Percentiles rank a stretch among this genome's conserved stretches.
Conservation (phyloP, 64 coral and sea anemone genomes). For the Actinia equina region DNA sequence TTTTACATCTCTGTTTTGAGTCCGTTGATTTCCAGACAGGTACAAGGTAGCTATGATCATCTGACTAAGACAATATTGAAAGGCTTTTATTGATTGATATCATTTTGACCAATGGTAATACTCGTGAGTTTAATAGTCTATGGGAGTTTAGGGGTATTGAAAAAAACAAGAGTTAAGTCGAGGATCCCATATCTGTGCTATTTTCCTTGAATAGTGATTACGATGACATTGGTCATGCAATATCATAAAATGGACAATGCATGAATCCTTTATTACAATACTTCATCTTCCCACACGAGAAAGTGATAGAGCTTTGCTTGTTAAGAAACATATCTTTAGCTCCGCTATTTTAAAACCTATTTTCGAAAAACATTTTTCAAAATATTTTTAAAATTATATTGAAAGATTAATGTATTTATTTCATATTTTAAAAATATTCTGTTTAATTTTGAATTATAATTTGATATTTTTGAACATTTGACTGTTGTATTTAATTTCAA, state of each 20-base stretch:
- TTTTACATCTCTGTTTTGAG: background rate
- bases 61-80: background rate
- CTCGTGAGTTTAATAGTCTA: background rate
- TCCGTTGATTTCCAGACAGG: background rate
- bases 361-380: background rate
- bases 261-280: background rate
- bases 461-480: too few relatives aligned
- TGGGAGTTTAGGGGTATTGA: background rate
- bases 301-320: background rate
- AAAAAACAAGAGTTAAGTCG: background rate
- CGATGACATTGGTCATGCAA: background rate
- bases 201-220: background rate
- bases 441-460: background rate
- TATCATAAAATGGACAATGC: background rate
- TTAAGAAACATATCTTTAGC: too few relatives aligned
- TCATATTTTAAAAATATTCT: background rate
- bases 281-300: background rate
- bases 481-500: too few relatives aligned
- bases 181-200: background rate
- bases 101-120: background rate
- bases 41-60: background rate
- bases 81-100: background rate
- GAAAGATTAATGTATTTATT: background rate
- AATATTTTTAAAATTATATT: background rate
- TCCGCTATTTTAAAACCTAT: background rate